Evolutionary conservation across 2,797 vertebrate genomes (phyloP).

Genomic region (Poliocrania exsul): DNA sequence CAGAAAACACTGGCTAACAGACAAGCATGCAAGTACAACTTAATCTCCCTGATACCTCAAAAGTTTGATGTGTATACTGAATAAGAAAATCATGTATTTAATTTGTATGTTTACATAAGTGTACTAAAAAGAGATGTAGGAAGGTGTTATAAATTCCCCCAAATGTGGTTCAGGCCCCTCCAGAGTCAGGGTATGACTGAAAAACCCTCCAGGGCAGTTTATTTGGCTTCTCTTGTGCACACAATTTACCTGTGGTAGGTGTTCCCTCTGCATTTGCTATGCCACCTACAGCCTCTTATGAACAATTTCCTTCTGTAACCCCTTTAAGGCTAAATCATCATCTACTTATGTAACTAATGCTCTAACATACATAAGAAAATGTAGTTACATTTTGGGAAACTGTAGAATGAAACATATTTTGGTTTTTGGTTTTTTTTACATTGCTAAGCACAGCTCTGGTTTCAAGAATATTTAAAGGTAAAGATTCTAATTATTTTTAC

Average conservation of each 20-base stretch:
- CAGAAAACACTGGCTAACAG: not conserved
- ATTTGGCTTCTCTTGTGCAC: not conserved
- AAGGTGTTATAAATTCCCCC: not conserved
- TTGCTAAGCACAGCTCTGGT: not conserved
- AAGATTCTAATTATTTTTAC: not conserved
- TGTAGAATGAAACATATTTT: not conserved
- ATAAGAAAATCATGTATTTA: not conserved
- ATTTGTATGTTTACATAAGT: not conserved
- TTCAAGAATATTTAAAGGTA: not conserved
- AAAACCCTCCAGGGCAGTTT: not conserved
- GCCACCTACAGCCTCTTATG: conserved; percentile 11
- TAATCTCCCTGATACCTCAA: not conserved
- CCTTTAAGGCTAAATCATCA: not conserved
- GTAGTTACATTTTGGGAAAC: not conserved
- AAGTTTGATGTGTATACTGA: not conserved
- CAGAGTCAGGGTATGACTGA: not conserved
- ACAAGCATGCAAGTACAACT: not conserved
- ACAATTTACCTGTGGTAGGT: not conserved
- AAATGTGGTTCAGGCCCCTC: not conserved
- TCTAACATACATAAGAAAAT: not conserved
- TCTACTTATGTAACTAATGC: conserved; percentile 17
- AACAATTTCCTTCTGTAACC: conserved; percentile 2
- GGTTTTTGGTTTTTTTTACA: no score
- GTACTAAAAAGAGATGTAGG: not conserved
- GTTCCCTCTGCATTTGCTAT: conserved; percentile 16